These are phyloP conservation scores for Aramus guarauna DNA, from an alignment of 2,113 vertebrate genomes.

Conservation along the genomic window DNA sequence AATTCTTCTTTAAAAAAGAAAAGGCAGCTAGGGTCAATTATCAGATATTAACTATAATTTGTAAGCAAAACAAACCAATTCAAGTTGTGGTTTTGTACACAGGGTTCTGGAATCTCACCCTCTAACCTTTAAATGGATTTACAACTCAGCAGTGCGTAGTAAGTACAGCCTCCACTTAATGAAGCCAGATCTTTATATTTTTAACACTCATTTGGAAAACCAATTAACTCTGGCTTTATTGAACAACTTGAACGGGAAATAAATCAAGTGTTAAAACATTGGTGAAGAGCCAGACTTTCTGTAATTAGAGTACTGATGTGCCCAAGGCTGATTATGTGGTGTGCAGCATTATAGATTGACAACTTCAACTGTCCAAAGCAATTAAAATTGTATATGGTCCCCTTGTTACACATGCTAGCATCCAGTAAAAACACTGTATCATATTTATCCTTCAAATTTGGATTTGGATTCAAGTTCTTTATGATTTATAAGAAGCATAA, in stretches of 20 bases:
- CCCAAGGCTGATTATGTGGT: slow-evolving; percentile 77
- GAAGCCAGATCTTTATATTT: slow-evolving; percentile 83
- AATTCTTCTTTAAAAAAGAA: background rate
- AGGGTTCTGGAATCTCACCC: slow-evolving; percentile 50
- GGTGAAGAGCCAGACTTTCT: slow-evolving; percentile 82
- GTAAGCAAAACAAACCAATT: slow-evolving; percentile 5
- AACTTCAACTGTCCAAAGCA: slow-evolving; percentile 81
- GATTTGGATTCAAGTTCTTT: background rate
- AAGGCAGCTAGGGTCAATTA: background rate
- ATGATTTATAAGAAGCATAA: background rate
- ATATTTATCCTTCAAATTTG: slow-evolving; percentile 21
- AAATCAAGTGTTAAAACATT: slow-evolving; percentile 94
- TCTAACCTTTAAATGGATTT: slow-evolving; percentile 74
- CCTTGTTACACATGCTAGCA: background rate
- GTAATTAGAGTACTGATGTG: slow-evolving; percentile 87
- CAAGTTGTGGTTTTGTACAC: slow-evolving; percentile 48
- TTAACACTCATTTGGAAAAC: slow-evolving; percentile 90
- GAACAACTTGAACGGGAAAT: slow-evolving; percentile 85
- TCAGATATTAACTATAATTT: slow-evolving; percentile 46
- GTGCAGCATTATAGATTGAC: slow-evolving; percentile 82
- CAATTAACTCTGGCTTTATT: slow-evolving; percentile 88
- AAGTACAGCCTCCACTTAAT: slow-evolving; percentile 79
- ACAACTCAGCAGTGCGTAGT: slow-evolving; percentile 70
- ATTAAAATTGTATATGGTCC: slow-evolving; percentile 48
- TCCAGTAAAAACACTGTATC: background rate